Percentiles rank a stretch among this genome's conserved stretches.
These are phyloP conservation scores for Bombus balteatus DNA, from an alignment of 1,140 invertebrate species.

Conservation along the genomic window DNA sequence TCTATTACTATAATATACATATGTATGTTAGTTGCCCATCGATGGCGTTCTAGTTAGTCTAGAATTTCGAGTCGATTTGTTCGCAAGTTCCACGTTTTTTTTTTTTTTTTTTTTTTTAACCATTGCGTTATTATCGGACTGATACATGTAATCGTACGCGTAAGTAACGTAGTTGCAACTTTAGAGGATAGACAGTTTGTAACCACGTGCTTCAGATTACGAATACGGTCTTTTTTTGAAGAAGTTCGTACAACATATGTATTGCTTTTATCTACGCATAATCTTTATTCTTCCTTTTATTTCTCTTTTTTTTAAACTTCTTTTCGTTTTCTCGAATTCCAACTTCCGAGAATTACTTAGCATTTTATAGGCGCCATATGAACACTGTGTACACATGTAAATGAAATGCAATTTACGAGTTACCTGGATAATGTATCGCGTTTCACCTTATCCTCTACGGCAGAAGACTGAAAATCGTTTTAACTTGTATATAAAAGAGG, in stretches of 20 bases:
- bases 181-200: slow-evolving; percentile 19
- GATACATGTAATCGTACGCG: slow-evolving; percentile 1
- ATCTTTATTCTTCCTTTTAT: slow-evolving; percentile 7
- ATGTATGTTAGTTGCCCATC: neutral
- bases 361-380: neutral
- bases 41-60: neutral
- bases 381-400: neutral
- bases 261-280: neutral
- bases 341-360: neutral
- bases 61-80: neutral
- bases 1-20: neutral
- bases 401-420: neutral
- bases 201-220: neutral
- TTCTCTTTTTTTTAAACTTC: neutral
- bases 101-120: slow-evolving; percentile 4
- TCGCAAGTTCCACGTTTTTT: neutral
- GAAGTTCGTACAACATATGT: neutral
- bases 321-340: neutral
- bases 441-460: slow-evolving; percentile 64
- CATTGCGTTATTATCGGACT: slow-evolving; percentile 4
- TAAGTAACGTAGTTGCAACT: neutral
- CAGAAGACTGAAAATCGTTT: slow-evolving; percentile 80
- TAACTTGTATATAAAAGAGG: slow-evolving; percentile 71
- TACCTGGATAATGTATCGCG: slow-evolving; percentile 25
- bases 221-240: no score